phyloP scores from a whole-genome alignment of 2,888 invertebrate species.

The Cheilosia pagana region DNA sequence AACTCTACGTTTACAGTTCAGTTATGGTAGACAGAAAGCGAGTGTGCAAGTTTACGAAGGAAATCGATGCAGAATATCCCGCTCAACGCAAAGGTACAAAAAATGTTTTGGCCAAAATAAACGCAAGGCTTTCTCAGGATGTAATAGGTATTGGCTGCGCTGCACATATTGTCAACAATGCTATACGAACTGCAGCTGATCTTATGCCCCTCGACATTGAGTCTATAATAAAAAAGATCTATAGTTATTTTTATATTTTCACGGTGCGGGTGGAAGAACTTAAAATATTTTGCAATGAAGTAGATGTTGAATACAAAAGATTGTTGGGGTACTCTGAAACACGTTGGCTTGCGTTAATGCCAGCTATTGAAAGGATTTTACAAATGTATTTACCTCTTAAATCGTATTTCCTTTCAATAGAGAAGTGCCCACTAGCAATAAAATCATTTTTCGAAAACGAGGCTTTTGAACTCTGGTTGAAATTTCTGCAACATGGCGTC shows the following conservation, averaged over 20 bases:
- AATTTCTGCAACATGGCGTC: constrained; percentile 32
- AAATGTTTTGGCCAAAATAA: constrained; percentile 20
- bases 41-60: too few relatives aligned
- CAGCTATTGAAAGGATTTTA: constrained; percentile 8
- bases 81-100: neutral
- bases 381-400: constrained; percentile 24
- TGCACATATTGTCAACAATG: constrained; percentile 35
- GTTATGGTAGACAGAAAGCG: too few relatives aligned
- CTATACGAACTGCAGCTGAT: constrained; percentile 29
- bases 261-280: constrained; percentile 10
- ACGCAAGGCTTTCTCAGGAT: constrained; percentile 15
- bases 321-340: constrained; percentile 16
- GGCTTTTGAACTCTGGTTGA: constrained; percentile 12
- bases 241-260: constrained; percentile 26
- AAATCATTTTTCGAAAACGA: constrained; percentile 25
- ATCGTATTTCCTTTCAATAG: neutral
- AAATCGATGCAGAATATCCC: too few relatives aligned
- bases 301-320: constrained; percentile 22
- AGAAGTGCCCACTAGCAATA: neutral
- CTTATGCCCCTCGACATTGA: constrained; percentile 24
- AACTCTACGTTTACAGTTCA: too few relatives aligned
- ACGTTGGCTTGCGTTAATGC: constrained; percentile 12
- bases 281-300: constrained; percentile 17
- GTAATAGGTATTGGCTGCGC: constrained; percentile 25
- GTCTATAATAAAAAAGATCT: constrained; percentile 24